phyloP scores from a whole-genome alignment of 1,140 invertebrate species.

The Gryllus bimaculatus region DNA sequence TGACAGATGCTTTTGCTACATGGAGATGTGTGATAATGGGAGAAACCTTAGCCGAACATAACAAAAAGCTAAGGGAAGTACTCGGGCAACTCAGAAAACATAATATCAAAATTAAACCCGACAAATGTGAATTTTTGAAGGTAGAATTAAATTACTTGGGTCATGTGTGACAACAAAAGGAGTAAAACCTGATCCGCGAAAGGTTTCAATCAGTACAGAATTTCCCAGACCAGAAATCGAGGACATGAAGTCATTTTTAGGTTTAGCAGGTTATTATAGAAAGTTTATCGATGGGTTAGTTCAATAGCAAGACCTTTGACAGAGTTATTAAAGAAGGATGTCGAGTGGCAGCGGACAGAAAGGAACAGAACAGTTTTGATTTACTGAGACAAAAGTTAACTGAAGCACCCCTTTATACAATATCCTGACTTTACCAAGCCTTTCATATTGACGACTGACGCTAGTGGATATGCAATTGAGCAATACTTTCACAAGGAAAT shows the following conservation, averaged over 20 bases:
- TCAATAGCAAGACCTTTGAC: constrained; percentile 3
- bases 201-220: constrained; percentile 17
- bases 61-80: no score
- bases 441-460: constrained; percentile 20
- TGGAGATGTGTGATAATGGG: no score
- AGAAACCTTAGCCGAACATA: no score
- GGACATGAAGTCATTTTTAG: constrained; percentile 26
- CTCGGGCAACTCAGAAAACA: no score
- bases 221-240: constrained; percentile 25
- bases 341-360: not conserved
- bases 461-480: no score
- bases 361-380: constrained; percentile 13
- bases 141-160: constrained; percentile 27
- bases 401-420: no score
- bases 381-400: constrained; percentile 18
- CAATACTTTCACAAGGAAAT: constrained; percentile 17
- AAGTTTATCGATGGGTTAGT: constrained; percentile 14
- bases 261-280: constrained; percentile 24
- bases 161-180: constrained; percentile 25
- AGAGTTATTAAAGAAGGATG: constrained; percentile 14
- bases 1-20: no score
- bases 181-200: constrained; percentile 18
- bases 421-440: constrained; percentile 20
- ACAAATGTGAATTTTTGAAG: constrained; percentile 29
- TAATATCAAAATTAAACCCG: constrained; percentile 29